Evolutionary conservation across 2,113 vertebrate genomes (phyloP), one percentile per base, ranked within the genome.

Genomic region (Peromyscus californicus): DNA sequence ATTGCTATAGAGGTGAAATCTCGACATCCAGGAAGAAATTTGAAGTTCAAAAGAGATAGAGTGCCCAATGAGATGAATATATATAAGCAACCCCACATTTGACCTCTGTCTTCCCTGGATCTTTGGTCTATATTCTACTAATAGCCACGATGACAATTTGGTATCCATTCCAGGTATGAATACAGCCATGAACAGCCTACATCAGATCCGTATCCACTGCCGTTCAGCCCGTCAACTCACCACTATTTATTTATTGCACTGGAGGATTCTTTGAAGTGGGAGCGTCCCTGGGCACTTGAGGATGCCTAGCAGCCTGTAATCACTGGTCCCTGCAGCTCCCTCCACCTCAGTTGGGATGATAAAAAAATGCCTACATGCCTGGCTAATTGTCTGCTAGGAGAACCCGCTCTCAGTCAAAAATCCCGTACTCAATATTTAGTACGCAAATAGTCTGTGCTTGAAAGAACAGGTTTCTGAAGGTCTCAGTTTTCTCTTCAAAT

Each of bases 401-500:
- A 36, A 59, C 33, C 85, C 1, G 39, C 2, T 8, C 7, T 15
- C 6, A 31, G 7, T 3, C 45, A 57, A 94, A 74, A 83, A 63
- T 8, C 36, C 16, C 29, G 13, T 80, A 93, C 13, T 45, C 57
- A 57, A 48, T 80, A 33, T 89, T 79, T 21, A 69, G 51, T 70
- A 7, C 42, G 1, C 13, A 57, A 63, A 36, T 39, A 78, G 17
- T 17, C 67, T 19, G 54, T 36, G 22, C n/a, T 74, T 61, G 24
- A 65, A n/a, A 29, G 39, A 48, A 59, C n/a, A 87, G 26, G 36
- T 36, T 51, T 95, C n/a, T 93, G 61, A 36, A 39, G 48, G 78
- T 87, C 93, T 84, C 76, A 96, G 85, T 89, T 11, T 76, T 94
- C 80, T n/a, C 76, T 94, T 95, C 80, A 92, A 88, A 96, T 80